Conservation (phyloP, 1,140 invertebrate species). For the Drosophila truncata region DNA sequence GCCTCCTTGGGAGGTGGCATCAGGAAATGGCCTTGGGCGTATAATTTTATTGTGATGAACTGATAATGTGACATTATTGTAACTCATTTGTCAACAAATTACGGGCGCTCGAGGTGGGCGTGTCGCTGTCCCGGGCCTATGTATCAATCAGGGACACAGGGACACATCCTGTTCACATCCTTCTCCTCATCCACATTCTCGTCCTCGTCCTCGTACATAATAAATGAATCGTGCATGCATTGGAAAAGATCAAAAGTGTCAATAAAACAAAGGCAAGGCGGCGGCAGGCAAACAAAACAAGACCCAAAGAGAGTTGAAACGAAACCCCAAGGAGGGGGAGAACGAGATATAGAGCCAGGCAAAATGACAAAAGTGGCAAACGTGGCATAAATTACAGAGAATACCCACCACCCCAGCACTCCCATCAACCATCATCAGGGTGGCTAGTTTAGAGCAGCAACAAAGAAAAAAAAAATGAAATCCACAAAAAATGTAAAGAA, state of each 20-base stretch:
- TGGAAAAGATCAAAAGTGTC: slow-evolving; percentile 81
- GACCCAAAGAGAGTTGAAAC: slow-evolving; percentile 10
- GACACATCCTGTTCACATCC: background rate
- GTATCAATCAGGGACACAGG: slow-evolving; percentile 70
- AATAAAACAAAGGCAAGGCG: slow-evolving; percentile 76
- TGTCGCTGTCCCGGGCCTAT: slow-evolving; percentile 43
- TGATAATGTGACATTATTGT: slow-evolving; percentile 84
- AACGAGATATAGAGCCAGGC: slow-evolving; percentile 31
- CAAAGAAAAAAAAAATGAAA: background rate
- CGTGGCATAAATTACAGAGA: slow-evolving; percentile 77
- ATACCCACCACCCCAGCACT: background rate
- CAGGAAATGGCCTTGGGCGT: slow-evolving; percentile 44
- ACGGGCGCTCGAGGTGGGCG: slow-evolving; percentile 59
- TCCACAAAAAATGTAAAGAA: background rate
- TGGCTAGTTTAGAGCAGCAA: slow-evolving; percentile 14
- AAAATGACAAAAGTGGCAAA: slow-evolving; percentile 82
- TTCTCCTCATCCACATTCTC: too few relatives aligned
- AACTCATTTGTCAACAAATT: slow-evolving; percentile 83
- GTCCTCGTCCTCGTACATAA: slow-evolving; percentile 56
- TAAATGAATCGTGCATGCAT: slow-evolving; percentile 79
- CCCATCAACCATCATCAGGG: slow-evolving; percentile 4
- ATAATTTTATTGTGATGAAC: slow-evolving; percentile 83
- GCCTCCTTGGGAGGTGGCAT: slow-evolving; percentile 8
- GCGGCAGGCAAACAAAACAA: slow-evolving; percentile 19
- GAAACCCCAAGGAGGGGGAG: slow-evolving; percentile 12